These are phyloP conservation scores for Xerus rutilus DNA, from an alignment of 2,797 vertebrate genomes.

Conservation along the genomic window DNA sequence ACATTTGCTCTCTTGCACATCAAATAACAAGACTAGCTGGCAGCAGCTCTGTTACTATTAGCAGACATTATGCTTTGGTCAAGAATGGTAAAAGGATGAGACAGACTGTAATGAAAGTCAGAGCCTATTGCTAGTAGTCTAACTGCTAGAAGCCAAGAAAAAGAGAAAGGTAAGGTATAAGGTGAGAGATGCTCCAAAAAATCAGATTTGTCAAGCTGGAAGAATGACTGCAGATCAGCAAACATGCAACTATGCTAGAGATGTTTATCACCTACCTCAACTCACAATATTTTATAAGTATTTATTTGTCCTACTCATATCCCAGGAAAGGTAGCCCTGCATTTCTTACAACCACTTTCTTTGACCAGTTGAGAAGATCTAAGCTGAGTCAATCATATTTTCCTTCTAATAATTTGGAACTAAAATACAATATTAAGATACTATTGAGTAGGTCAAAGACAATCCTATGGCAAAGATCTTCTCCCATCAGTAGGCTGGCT, in stretches of 20 bases:
- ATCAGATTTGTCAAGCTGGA: neutral
- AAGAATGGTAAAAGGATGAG: slow-evolving; percentile 14
- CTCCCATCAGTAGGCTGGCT: no score
- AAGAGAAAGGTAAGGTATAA: slow-evolving; percentile 3
- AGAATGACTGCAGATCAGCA: neutral
- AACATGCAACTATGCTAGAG: neutral
- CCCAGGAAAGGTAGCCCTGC: neutral
- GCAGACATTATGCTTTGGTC: neutral
- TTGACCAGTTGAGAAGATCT: neutral
- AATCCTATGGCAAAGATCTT: neutral
- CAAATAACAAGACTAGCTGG: neutral
- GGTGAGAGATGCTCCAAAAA: neutral
- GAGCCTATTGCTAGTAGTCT: neutral
- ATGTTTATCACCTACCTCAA: neutral
- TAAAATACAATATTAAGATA: slow-evolving; percentile 26
- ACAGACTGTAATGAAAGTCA: neutral
- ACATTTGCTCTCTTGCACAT: slow-evolving; percentile 1
- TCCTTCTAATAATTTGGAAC: slow-evolving; percentile 23
- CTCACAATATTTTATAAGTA: neutral
- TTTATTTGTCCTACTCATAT: neutral
- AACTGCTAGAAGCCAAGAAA: neutral
- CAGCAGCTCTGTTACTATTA: slow-evolving; percentile 15
- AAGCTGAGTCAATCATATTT: neutral
- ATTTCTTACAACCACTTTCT: neutral
- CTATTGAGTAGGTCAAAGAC: slow-evolving; percentile 5